Percentiles rank a stretch among this genome's conserved stretches.
phyloP scores from a whole-genome alignment of 2,888 invertebrate species.

The Hydrotaea diabolus region DNA sequence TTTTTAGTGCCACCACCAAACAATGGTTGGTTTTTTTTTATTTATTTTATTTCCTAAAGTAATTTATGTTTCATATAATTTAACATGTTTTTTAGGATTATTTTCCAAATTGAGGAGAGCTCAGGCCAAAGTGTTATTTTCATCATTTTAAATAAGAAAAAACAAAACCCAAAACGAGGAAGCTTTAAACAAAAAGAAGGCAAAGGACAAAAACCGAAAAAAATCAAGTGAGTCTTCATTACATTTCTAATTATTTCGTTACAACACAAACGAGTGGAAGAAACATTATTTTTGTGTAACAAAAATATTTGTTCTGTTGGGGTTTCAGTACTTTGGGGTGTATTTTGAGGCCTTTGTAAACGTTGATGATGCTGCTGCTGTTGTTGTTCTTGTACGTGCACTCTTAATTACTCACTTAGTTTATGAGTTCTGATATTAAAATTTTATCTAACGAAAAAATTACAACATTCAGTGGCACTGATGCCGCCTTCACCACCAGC shows the following conservation, averaged over 20 bases:
- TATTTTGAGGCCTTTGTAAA: slow-evolving; percentile 12
- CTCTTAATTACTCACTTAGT: slow-evolving; percentile 75
- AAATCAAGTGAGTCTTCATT: slow-evolving; percentile 40
- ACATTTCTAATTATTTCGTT: slow-evolving; percentile 55
- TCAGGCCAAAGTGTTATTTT: slow-evolving; percentile 4
- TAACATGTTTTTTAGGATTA: slow-evolving; percentile 48
- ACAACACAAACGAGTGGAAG: slow-evolving; percentile 27
- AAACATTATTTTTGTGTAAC: slow-evolving; percentile 45
- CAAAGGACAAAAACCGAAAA: neutral
- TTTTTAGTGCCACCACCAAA: neutral
- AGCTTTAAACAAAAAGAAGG: neutral
- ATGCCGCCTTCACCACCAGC: neutral
- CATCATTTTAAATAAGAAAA: slow-evolving; percentile 10
- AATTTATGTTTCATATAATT: slow-evolving; percentile 57
- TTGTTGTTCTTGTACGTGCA: slow-evolving; percentile 17
- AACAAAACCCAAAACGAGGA: neutral
- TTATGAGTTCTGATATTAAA: slow-evolving; percentile 73
- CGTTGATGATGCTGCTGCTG: slow-evolving; percentile 14
- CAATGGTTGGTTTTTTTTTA: slow-evolving; percentile 13
- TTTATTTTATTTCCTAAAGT: slow-evolving; percentile 24
- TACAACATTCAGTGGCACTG: neutral
- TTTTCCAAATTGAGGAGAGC: neutral
- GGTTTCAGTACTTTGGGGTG: slow-evolving; percentile 8
- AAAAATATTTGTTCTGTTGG: slow-evolving; percentile 45
- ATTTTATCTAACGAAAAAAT: slow-evolving; percentile 35